Evolutionary conservation across 2,113 vertebrate species (phyloP).

Genomic region (Chionis minor): DNA sequence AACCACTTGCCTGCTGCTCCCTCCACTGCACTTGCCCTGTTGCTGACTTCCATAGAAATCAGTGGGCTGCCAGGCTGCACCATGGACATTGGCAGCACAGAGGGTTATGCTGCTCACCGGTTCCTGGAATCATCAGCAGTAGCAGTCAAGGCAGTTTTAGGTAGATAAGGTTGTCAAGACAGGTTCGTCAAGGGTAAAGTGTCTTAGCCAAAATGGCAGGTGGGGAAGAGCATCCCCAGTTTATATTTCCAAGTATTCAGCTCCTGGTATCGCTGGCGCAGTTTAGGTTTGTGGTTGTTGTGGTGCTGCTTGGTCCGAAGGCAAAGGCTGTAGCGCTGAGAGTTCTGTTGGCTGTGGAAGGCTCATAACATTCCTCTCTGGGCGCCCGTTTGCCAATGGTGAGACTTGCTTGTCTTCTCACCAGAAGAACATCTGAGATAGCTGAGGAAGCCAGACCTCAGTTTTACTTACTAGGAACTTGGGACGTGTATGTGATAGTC

Average conservation of each 20-base stretch:
- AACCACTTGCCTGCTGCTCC: background rate
- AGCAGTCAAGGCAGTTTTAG: background rate
- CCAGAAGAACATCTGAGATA: background rate
- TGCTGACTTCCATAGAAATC: background rate
- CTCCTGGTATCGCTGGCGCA: background rate
- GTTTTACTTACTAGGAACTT: background rate
- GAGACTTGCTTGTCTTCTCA: background rate
- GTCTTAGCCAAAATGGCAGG: background rate
- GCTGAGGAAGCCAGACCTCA: background rate
- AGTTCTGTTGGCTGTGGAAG: background rate
- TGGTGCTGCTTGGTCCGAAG: background rate
- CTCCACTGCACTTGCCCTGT: conserved; percentile 4
- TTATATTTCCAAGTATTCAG: background rate
- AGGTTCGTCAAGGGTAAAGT: background rate
- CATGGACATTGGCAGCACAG: background rate
- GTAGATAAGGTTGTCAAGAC: background rate
- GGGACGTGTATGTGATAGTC: background rate
- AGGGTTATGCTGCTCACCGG: background rate
- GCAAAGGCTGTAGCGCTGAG: background rate
- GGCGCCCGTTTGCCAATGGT: background rate
- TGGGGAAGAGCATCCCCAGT: background rate
- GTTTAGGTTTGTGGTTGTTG: background rate
- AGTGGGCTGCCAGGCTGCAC: background rate
- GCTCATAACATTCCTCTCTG: background rate
- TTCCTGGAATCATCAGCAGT: background rate